Conservation (phyloP, 2,888 invertebrate species). For the Horisme vitalbata region DNA sequence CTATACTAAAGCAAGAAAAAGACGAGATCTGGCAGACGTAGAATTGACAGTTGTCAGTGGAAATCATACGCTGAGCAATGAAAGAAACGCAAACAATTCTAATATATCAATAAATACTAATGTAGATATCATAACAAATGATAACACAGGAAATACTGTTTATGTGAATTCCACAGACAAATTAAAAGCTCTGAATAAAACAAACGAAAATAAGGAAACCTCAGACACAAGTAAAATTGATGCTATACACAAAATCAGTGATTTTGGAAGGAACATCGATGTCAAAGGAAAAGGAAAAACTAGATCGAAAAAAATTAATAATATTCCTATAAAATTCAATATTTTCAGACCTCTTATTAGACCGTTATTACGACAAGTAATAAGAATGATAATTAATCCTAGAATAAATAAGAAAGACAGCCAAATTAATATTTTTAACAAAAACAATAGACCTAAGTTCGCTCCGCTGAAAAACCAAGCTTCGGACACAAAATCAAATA, state of each 20-base stretch:
- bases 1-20: conserved; percentile 1
- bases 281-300: too few relatives aligned
- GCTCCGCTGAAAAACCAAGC: not conserved
- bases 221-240: conserved; percentile 1
- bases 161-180: not conserved
- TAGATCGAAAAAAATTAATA: not conserved
- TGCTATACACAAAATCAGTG: too few relatives aligned
- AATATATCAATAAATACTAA: not conserved
- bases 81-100: not conserved
- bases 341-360: conserved; percentile 12
- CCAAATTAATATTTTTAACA: too few relatives aligned
- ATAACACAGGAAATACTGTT: not conserved
- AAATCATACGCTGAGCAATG: conserved; percentile 8
- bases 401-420: conserved; percentile 8
- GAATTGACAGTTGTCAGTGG: conserved; percentile 18
- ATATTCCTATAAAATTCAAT: conserved; percentile 8
- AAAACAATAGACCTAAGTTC: conserved; percentile 4
- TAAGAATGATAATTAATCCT: conserved; percentile 15
- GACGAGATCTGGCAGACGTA: conserved; percentile 3
- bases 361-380: conserved; percentile 10
- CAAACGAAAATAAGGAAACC: not conserved
- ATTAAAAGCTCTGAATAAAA: not conserved
- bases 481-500: too few relatives aligned
- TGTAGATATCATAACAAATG: not conserved
- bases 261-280: too few relatives aligned